phyloP scores from a whole-genome alignment of 1,140 invertebrate species.

The Meteorus sp. region DNA sequence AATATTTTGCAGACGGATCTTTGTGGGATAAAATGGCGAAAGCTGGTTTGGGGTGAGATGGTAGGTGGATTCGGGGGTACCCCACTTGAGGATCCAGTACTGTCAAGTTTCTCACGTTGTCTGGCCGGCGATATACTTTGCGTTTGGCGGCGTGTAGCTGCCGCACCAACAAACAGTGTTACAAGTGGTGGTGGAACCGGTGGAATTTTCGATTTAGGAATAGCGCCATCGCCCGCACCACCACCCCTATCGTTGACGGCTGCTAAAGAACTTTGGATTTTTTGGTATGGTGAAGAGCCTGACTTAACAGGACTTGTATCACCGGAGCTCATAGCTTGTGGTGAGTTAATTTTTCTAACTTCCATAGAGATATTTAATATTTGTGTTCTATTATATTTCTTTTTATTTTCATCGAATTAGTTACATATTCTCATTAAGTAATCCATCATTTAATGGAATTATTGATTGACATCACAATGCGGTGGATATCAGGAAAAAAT shows the following conservation, averaged over 20 bases:
- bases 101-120: conserved; percentile 91
- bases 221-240: conserved; percentile 61
- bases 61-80: conserved; percentile 61
- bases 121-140: conserved; percentile 92
- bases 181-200: conserved; percentile 50
- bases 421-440: too few species aligned
- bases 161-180: conserved; percentile 54
- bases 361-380: not conserved
- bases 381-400: not conserved
- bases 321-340: conserved; percentile 74
- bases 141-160: conserved; percentile 88
- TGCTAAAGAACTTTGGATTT: conserved; percentile 97
- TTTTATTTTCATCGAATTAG: not conserved
- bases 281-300: conserved; percentile 98
- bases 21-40: conserved; percentile 99
- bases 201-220: conserved; percentile 65
- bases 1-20: conserved; percentile 82
- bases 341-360: conserved; percentile 58
- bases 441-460: too few species aligned
- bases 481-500: too few species aligned
- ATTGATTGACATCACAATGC: too few species aligned
- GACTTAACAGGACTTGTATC: conserved; percentile 82
- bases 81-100: conserved; percentile 89
- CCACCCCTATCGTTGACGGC: conserved; percentile 73
- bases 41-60: conserved; percentile 80